These are phyloP conservation scores for Ormyrus nitidulus DNA, from an alignment of 2,888 invertebrate species.

Conservation along the genomic window DNA sequence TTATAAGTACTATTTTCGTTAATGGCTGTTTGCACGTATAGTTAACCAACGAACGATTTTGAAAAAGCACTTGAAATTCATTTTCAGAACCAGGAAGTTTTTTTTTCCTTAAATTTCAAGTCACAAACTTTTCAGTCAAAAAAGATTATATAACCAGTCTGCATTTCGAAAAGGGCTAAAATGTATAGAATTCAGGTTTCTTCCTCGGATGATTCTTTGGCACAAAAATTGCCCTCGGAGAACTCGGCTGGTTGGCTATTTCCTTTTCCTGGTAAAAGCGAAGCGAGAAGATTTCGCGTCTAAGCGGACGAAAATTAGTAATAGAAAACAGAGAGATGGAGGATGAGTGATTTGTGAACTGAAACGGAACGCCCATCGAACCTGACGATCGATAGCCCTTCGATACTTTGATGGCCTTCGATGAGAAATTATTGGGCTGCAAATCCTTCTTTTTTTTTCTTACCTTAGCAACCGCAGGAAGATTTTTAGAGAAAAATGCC, in stretches of 20 bases:
- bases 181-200: too few relatives aligned
- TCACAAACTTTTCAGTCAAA: too few relatives aligned
- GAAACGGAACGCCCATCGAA: slow-evolving; percentile 56
- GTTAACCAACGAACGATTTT: too few relatives aligned
- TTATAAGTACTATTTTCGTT: too few relatives aligned
- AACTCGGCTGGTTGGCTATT: slow-evolving; percentile 1
- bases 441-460: slow-evolving; percentile 29
- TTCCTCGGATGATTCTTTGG: too few relatives aligned
- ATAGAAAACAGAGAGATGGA: slow-evolving; percentile 49
- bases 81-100: too few relatives aligned
- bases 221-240: not conserved
- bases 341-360: slow-evolving; percentile 55
- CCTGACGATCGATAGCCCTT: slow-evolving; percentile 57
- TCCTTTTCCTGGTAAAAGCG: slow-evolving; percentile 42
- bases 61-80: too few relatives aligned
- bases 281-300: slow-evolving; percentile 41
- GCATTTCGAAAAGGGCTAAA: too few relatives aligned
- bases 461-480: too few relatives aligned
- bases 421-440: slow-evolving; percentile 54
- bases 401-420: slow-evolving; percentile 53
- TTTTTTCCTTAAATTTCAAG: too few relatives aligned
- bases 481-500: slow-evolving; percentile 20
- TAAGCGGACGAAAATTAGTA: slow-evolving; percentile 42
- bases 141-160: too few relatives aligned
- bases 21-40: too few relatives aligned